Evolutionary conservation across 2,113 vertebrate genomes (phyloP).

Genomic region (Accipiter cooperii): DNA sequence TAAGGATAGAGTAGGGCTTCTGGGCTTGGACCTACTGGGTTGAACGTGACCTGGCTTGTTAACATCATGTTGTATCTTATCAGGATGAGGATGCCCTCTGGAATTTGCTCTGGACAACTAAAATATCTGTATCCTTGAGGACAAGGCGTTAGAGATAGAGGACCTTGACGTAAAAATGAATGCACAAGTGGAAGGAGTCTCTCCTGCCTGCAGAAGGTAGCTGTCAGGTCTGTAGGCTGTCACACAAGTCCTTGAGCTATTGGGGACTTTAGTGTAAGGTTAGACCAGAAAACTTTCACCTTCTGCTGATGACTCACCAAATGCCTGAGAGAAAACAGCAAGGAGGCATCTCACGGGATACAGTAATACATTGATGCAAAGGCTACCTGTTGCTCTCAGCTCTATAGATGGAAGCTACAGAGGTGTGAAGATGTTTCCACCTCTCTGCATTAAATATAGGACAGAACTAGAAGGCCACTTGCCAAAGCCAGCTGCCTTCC

Average conservation of each 20-base stretch:
- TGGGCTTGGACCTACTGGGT: background rate
- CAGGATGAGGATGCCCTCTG: background rate
- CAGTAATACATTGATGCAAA: background rate
- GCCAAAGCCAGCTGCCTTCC: background rate
- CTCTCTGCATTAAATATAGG: background rate
- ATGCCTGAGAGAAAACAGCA: background rate
- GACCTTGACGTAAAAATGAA: background rate
- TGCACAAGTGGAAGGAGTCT: background rate
- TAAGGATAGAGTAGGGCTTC: background rate
- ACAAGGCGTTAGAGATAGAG: background rate
- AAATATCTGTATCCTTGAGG: background rate
- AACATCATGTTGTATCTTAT: rapidly evolving
- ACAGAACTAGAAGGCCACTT: background rate
- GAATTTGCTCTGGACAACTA: background rate
- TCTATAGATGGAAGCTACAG: background rate
- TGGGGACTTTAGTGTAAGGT: background rate
- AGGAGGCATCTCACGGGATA: background rate
- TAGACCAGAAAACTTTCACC: background rate
- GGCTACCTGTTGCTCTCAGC: background rate
- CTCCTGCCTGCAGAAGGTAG: background rate
- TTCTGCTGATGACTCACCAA: background rate
- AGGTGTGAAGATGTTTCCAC: background rate
- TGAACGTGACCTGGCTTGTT: background rate
- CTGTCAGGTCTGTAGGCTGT: background rate
- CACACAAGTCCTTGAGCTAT: background rate